Percentiles rank a stretch among this genome's conserved stretches.
Conservation (phyloP, 2,797 vertebrate genomes). For the Falco peregrinus region DNA sequence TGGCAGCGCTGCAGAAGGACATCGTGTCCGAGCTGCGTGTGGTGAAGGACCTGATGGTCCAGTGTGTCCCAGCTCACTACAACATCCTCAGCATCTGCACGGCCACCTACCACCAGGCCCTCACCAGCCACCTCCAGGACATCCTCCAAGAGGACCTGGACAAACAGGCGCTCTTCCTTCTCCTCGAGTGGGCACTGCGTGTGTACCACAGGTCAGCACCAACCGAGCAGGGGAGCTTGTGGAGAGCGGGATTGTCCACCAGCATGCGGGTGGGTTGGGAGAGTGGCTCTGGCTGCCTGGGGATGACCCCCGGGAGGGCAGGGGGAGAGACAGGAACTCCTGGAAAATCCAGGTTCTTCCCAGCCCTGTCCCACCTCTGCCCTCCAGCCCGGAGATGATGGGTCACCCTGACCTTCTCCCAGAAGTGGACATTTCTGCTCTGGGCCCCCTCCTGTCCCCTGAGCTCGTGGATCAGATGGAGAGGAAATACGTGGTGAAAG, state of each 20-base stretch:
- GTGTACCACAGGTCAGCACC: slow-evolving; percentile 89
- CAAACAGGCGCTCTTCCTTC: slow-evolving; percentile 88
- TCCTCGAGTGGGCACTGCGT: slow-evolving; percentile 90
- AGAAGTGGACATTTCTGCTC: slow-evolving; percentile 82
- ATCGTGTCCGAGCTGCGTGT: slow-evolving; percentile 85
- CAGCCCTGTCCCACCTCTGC: background rate
- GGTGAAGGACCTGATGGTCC: slow-evolving; percentile 89
- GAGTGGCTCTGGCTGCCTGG: background rate
- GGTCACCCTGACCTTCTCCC: slow-evolving; percentile 84
- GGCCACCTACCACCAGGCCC: slow-evolving; percentile 84
- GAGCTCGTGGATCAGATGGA: slow-evolving; percentile 89
- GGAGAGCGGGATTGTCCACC: background rate
- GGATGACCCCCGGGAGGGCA: background rate
- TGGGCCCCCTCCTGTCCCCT: slow-evolving; percentile 85
- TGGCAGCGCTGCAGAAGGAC: slow-evolving; percentile 85
- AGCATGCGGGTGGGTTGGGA: background rate
- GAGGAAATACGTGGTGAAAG: slow-evolving; percentile 87
- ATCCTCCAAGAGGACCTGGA: slow-evolving; percentile 87
- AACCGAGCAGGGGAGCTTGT: background rate
- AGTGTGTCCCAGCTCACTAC: slow-evolving; percentile 91
- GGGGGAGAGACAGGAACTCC: background rate
- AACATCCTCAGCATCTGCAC: slow-evolving; percentile 82
- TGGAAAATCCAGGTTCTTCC: background rate
- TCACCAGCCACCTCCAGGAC: slow-evolving; percentile 84
- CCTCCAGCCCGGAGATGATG: slow-evolving; percentile 91